These are phyloP conservation scores for Sinocyclocheilus anshuiensis DNA, from an alignment of 2,113 vertebrate genomes.

Conservation along the genomic window DNA sequence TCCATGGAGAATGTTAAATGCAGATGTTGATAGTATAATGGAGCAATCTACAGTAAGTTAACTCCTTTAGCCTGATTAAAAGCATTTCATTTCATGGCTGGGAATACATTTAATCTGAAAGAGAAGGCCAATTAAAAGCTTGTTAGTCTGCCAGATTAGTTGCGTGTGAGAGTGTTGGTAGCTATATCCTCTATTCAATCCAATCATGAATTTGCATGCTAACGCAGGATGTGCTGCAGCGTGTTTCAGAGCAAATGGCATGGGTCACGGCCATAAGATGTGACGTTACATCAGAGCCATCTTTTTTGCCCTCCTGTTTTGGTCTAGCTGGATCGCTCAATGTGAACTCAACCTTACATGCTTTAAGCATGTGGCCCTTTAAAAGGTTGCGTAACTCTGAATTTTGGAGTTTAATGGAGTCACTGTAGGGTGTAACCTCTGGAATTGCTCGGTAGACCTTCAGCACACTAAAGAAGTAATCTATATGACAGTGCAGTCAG, in stretches of 20 bases:
- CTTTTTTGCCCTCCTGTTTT: slow-evolving; percentile 16
- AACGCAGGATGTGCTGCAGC: background rate
- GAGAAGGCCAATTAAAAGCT: slow-evolving; percentile 44
- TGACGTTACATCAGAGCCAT: slow-evolving; percentile 11
- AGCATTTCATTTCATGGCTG: slow-evolving; percentile 52
- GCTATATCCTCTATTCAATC: slow-evolving; percentile 10
- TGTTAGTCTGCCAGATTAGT: slow-evolving; percentile 42
- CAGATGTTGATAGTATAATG: slow-evolving; percentile 35
- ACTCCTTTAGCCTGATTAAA: slow-evolving; percentile 44
- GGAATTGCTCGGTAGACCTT: slow-evolving; percentile 32
- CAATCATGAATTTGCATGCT: slow-evolving; percentile 21
- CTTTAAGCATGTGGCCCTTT: slow-evolving; percentile 27
- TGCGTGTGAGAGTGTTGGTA: slow-evolving; percentile 5
- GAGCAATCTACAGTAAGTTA: slow-evolving; percentile 37
- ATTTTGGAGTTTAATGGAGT: slow-evolving; percentile 34
- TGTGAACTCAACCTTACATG: slow-evolving; percentile 23
- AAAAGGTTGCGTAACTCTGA: slow-evolving; percentile 39
- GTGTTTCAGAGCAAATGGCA: background rate
- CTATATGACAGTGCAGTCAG: slow-evolving; percentile 40
- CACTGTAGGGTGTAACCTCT: slow-evolving; percentile 30
- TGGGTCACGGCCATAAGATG: background rate
- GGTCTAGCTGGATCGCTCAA: slow-evolving; percentile 4
- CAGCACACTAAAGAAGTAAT: slow-evolving; percentile 33
- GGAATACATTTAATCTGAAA: slow-evolving; percentile 45
- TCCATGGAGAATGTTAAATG: slow-evolving; percentile 44